Base-by-base conservation (phyloP, 2,113 vertebrate genomes). In the Cottus gobio region DNA sequence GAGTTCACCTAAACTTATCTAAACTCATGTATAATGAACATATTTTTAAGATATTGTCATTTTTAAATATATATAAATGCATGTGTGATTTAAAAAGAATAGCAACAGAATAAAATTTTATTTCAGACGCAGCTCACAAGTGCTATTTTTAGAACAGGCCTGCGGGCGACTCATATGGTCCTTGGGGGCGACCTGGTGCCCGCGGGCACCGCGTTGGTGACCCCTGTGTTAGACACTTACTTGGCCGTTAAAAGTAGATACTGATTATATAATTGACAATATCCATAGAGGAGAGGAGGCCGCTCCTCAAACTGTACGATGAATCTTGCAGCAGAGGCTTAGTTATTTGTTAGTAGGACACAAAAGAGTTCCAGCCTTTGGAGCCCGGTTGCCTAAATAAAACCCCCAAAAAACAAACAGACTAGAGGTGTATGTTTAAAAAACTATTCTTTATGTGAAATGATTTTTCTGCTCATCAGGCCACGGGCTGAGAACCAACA, bases 371-470 rank as follows among this genome's bases (percentile, higher is more conserved):
- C 13, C 8, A 26, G 20, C 20, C 44, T 34, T 0, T 1, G 31
- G 26, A 3, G 31, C 13, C 34, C 1, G 0, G 30, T 0, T 22
- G 18, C 13, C 6, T 7, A 34, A 34, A 34, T 34, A 34, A 3
- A 3, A 3, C 34, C 4, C 34, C 34, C 34, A 34, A 34, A 5
- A 56, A 13, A 79, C n/a, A 60, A 65, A 15, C 44, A 75, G 28
- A 73, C 58, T 39, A 11, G 4, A 63, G 61, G 16, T 10, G 24
- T 0, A 4, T 63, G 20, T 28, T 79, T 80, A 48, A 82, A 80
- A 83, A 86, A 86, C 11, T 9, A 62, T 24, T 82, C 68, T 90
- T 92, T 88, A 92, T 89, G 88, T 83, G 77, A 88, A 89, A 90
- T 78, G 3, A 88, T 75, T 74, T 67, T 85, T 83, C 70, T 79